Percentiles rank a stretch among this genome's conserved stretches.
Evolutionary conservation across 1,140 invertebrate species (phyloP).

Genomic region (Idris sp.): DNA sequence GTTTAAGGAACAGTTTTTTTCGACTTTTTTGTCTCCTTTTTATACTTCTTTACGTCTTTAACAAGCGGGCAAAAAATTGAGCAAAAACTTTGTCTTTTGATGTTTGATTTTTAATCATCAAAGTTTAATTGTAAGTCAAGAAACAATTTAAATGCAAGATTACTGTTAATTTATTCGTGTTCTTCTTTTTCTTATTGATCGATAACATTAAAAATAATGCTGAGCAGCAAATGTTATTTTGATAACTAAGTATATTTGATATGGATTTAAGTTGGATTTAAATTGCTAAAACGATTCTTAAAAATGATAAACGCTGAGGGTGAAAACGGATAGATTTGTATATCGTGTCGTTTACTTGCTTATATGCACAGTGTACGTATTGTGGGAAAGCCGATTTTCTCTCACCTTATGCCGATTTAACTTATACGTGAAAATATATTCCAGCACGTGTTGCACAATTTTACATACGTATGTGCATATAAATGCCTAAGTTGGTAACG

Average conservation of each 20-base stretch:
- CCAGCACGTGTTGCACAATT: slow-evolving; percentile 57
- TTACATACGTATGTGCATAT: slow-evolving; percentile 59
- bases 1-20: slow-evolving; percentile 26
- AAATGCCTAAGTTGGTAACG: slow-evolving; percentile 48
- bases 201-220: no score
- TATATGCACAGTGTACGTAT: slow-evolving; percentile 18
- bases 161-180: no score
- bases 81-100: slow-evolving; percentile 23
- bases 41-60: slow-evolving; percentile 15
- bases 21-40: slow-evolving; percentile 22
- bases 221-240: no score
- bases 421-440: slow-evolving; percentile 57
- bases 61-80: slow-evolving; percentile 15
- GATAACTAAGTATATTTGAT: no score
- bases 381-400: slow-evolving; percentile 37
- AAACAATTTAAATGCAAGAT: no score
- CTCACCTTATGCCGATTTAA: slow-evolving; percentile 36
- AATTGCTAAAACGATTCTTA: no score
- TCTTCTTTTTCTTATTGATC: no score
- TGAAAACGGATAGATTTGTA: slow-evolving; percentile 38
- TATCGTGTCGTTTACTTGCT: slow-evolving; percentile 23
- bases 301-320: no score
- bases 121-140: slow-evolving; percentile 10
- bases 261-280: no score
- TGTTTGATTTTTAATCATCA: slow-evolving; percentile 5